Evolutionary conservation across 2,797 vertebrate species (phyloP).

Genomic region (Telmatherina bonti): DNA sequence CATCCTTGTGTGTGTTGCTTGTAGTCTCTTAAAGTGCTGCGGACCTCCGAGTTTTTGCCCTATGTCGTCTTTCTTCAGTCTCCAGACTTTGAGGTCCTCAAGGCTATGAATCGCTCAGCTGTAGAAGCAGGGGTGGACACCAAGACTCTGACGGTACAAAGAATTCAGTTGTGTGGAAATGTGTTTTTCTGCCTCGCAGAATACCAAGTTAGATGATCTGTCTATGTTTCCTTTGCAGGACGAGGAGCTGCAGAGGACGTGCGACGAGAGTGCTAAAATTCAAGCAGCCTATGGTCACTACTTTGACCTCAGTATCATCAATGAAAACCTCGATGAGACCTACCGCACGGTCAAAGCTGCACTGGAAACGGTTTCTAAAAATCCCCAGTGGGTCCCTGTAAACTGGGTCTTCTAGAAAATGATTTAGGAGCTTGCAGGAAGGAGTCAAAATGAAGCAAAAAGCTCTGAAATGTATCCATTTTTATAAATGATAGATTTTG

Average conservation of each 20-base stretch:
- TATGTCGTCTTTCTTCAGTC: slow-evolving; percentile 96
- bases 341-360: slow-evolving; percentile 88
- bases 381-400: slow-evolving; percentile 95
- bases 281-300: slow-evolving; percentile 91
- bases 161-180: not conserved
- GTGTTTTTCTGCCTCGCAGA: not conserved
- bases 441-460: not conserved
- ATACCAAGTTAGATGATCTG: not conserved
- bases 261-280: slow-evolving; percentile 90
- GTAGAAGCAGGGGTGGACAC: slow-evolving; percentile 88
- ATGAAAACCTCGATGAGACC: slow-evolving; percentile 91
- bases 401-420: slow-evolving; percentile 92
- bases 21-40: slow-evolving; percentile 93
- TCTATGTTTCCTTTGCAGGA: slow-evolving; percentile 81
- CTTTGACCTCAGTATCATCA: slow-evolving; percentile 93
- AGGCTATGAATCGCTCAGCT: slow-evolving; percentile 91
- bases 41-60: slow-evolving; percentile 94
- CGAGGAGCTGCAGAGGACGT: slow-evolving; percentile 87
- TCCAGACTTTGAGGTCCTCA: slow-evolving; percentile 90
- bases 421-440: not conserved
- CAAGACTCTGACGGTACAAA: slow-evolving; percentile 88
- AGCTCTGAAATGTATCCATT: not conserved
- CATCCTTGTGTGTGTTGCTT: not conserved
- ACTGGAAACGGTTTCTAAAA: slow-evolving; percentile 87
- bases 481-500: not conserved